Base-by-base conservation (phyloP, 1,140 invertebrate species). In the Caenorhabditis briggsae region DNA sequence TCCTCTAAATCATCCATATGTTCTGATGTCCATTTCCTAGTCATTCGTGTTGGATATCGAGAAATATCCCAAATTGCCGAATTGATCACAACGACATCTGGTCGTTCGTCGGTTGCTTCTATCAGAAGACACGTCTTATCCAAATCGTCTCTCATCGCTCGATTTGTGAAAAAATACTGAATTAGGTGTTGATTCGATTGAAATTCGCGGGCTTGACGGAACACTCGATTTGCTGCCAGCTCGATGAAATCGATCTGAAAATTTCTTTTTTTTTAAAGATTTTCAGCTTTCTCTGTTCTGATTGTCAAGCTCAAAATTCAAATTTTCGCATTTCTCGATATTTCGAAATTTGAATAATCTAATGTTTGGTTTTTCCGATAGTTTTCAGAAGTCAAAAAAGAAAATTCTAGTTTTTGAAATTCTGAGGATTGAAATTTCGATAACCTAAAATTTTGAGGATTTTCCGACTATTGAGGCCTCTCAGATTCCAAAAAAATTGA, bases 161-260 rank as follows among this genome's bases (percentile, higher is more conserved):
- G 16, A 41, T 70, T 86, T 6, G 85, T 86, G 78, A 86, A 86
- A 41, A 61, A 56, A 25, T 82, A 86, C 25, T 86, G 85, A 11
- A 86, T 43, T 25, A 86, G 78, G n/a, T 83, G 58, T 9, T 25
- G 56, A 18, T 86, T 58, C 5, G 82, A 61, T 12, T 41, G 25
- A 25, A 78, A 86, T 41, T 86, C 85, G 6, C 85, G 33, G 14
- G 74, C 85, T 48, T 86, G 85, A 8, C 82, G 48, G 85, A 86
- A 86, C 11, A 86, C 56, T 82, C 64, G 23, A 53, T 86, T 70
- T 3, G 85, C 33, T 11, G 65, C 82, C 7, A 86, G 33, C 18
- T 58, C 41, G 2, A 86, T 74, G 46, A 70, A 82, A 70, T 86
- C 85, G n/a, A 86, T 86, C 85, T 86, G 55, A 48, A 82, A 43